Evolutionary conservation across 2,113 vertebrate genomes (phyloP).

Genomic region (Penelope pileata): DNA sequence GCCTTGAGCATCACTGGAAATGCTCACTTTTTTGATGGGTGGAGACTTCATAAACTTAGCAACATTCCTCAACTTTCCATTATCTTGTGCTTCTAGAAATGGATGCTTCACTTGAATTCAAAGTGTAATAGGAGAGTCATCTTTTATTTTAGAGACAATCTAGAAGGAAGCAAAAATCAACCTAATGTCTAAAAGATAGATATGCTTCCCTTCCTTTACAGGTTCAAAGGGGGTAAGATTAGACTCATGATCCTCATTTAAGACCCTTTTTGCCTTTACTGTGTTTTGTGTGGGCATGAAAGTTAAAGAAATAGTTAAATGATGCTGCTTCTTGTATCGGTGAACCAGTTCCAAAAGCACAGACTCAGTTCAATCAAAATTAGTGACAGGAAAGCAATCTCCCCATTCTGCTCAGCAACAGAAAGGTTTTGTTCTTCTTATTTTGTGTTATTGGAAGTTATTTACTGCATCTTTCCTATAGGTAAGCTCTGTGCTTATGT

Average conservation of each 20-base stretch:
- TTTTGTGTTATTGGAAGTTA: conserved; percentile 64
- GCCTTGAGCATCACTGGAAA: not conserved
- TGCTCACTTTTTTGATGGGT: not conserved
- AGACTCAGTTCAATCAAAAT: conserved; percentile 74
- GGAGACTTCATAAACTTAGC: not conserved
- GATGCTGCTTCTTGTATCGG: conserved; percentile 41
- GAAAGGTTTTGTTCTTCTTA: conserved; percentile 58
- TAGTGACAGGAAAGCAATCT: conserved; percentile 72
- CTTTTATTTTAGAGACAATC: not conserved
- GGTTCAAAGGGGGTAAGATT: not conserved
- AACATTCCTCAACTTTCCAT: not conserved
- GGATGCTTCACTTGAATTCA: not conserved
- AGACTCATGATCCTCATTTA: not conserved
- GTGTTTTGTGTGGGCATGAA: not conserved
- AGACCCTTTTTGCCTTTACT: not conserved
- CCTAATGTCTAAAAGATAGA: not conserved
- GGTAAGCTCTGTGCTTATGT: conserved; percentile 3
- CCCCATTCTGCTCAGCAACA: conserved; percentile 33
- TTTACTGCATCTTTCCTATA: conserved; percentile 47
- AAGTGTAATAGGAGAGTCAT: not conserved
- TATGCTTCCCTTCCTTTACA: not conserved
- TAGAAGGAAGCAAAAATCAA: not conserved
- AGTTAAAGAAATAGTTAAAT: conserved; percentile 67
- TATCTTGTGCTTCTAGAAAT: not conserved
- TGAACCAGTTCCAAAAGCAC: conserved; percentile 60